Evolutionary conservation across 2,113 vertebrate genomes (phyloP).

Genomic region (Amphiprion percula): DNA sequence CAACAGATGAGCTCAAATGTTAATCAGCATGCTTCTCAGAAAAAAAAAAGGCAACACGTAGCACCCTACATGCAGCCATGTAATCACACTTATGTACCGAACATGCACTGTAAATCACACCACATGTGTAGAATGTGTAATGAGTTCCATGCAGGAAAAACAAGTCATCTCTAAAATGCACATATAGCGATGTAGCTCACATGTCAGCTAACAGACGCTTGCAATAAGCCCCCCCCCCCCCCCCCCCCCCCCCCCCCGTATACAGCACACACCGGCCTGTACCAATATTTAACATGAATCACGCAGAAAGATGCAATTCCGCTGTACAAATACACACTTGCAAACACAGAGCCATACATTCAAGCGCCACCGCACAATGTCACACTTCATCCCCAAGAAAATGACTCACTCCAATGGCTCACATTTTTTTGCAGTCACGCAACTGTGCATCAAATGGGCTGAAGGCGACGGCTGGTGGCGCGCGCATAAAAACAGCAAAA

Average conservation of each 20-base stretch:
- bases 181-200: background rate
- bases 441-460: conserved; percentile 69
- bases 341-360: conserved; percentile 43
- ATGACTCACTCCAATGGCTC: conserved; percentile 67
- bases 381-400: conserved; percentile 64
- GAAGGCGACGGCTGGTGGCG: conserved; percentile 58
- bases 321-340: conserved; percentile 13
- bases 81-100: conserved; percentile 19
- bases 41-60: no score
- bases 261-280: background rate
- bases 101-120: conserved; percentile 31
- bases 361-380: conserved; percentile 51
- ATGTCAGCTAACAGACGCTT: background rate
- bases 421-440: conserved; percentile 60
- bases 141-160: conserved; percentile 23
- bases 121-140: conserved; percentile 30
- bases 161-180: conserved; percentile 20
- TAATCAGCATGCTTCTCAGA: background rate
- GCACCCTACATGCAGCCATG: background rate
- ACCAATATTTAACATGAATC: conserved; percentile 39
- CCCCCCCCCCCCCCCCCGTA: background rate
- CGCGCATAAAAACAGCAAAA: conserved; percentile 41
- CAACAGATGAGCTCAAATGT: background rate
- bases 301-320: conserved; percentile 9
- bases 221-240: conserved; percentile 1